A percentile compares a stretch with the other conserved stretches of the same genome.
Conservation (phyloP, 2,888 invertebrate genomes). For the Bombyx huttoni region DNA sequence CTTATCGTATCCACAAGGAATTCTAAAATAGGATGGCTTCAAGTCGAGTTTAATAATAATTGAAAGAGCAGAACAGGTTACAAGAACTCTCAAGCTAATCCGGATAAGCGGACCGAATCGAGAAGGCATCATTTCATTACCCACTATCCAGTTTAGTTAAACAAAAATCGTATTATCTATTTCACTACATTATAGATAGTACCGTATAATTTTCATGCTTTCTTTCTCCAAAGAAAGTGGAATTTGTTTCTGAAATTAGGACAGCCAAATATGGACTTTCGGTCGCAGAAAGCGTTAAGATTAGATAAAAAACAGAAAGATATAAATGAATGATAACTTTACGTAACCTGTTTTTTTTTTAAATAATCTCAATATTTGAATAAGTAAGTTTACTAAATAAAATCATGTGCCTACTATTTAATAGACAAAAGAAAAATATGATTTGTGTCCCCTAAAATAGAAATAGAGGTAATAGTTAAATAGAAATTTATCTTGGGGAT, state of each 20-base stretch:
- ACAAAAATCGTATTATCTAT: slow-evolving; percentile 27
- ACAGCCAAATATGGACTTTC: no score
- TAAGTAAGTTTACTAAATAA: not conserved
- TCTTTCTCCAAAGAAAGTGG: not conserved
- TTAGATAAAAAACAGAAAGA: no score
- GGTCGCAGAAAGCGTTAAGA: no score
- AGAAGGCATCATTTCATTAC: slow-evolving; percentile 44
- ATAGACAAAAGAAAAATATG: not conserved
- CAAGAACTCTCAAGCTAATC: slow-evolving; percentile 42
- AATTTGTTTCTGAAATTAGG: not conserved
- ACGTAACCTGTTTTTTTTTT: not conserved
- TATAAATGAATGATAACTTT: no score
- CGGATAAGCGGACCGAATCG: slow-evolving; percentile 41
- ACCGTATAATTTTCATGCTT: not conserved
- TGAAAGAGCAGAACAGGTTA: slow-evolving; percentile 45
- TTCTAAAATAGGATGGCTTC: slow-evolving; percentile 20
- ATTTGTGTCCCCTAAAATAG: no score
- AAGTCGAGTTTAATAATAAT: slow-evolving; percentile 34
- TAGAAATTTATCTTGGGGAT: no score
- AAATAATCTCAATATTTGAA: not conserved
- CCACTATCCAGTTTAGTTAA: slow-evolving; percentile 37
- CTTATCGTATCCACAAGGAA: slow-evolving; percentile 35
- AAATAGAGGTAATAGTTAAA: no score
- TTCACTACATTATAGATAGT: not conserved
- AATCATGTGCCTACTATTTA: not conserved